Evolutionary conservation across 2,888 invertebrate species (phyloP).

Genomic region (Biston betularia): DNA sequence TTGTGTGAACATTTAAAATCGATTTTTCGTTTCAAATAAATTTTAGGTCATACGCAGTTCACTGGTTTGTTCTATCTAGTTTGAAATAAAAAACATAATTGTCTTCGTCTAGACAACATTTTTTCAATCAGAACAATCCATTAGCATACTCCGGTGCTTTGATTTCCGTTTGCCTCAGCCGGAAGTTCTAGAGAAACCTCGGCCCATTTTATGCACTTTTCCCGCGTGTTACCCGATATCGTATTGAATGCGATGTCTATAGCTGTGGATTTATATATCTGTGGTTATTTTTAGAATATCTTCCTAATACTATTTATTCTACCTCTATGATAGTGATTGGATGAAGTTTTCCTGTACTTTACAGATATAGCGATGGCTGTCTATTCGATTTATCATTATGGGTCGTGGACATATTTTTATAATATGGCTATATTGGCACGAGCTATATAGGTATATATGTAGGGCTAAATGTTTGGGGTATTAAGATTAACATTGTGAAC

Average conservation of each 20-base stretch:
- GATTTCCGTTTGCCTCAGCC: conserved; percentile 61
- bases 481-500: too few relatives aligned
- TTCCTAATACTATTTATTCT: neutral
- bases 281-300: conserved; percentile 26
- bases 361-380: too few relatives aligned
- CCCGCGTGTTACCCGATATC: conserved; percentile 62
- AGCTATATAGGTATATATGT: too few relatives aligned
- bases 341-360: neutral
- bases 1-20: too few relatives aligned
- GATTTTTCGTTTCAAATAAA: too few relatives aligned
- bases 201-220: conserved; percentile 49
- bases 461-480: too few relatives aligned
- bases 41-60: too few relatives aligned
- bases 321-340: neutral
- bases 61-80: too few relatives aligned
- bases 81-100: too few relatives aligned
- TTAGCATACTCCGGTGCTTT: conserved; percentile 12
- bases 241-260: conserved; percentile 38
- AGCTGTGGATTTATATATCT: conserved; percentile 24
- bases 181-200: conserved; percentile 70
- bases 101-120: neutral
- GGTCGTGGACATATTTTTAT: too few relatives aligned
- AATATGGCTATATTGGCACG: too few relatives aligned
- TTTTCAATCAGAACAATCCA: conserved; percentile 6
- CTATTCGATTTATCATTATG: too few relatives aligned